Conservation (phyloP, 2,888 invertebrate species). For the Steinernema carpocapsae region DNA sequence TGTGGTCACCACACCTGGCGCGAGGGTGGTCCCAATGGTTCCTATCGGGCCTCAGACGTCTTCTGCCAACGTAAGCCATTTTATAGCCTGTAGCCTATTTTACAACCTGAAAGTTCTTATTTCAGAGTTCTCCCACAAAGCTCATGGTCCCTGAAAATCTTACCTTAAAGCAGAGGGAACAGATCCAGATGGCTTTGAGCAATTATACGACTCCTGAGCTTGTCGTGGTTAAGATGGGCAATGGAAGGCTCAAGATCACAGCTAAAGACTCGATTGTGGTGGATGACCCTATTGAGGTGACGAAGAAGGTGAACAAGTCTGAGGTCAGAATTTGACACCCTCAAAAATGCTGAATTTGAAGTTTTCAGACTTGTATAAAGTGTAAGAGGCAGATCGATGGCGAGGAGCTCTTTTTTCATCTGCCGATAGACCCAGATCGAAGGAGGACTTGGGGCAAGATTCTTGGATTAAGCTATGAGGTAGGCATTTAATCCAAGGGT, state of each 20-base stretch:
- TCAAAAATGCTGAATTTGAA: neutral
- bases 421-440: slow-evolving; percentile 56
- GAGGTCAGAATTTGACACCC: neutral
- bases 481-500: slow-evolving; percentile 20
- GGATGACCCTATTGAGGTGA: slow-evolving; percentile 1
- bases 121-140: slow-evolving; percentile 3
- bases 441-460: slow-evolving; percentile 56
- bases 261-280: slow-evolving; percentile 15
- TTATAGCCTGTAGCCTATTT: neutral
- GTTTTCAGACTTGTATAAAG: slow-evolving; percentile 44
- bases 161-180: slow-evolving; percentile 7
- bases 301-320: neutral
- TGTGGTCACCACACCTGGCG: neutral
- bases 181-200: slow-evolving; percentile 15
- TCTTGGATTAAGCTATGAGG: slow-evolving; percentile 56
- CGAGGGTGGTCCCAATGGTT: neutral
- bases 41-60: neutral
- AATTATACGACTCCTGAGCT: slow-evolving; percentile 18
- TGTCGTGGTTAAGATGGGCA: slow-evolving; percentile 13
- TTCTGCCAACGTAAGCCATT: neutral
- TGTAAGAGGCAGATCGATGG: slow-evolving; percentile 48
- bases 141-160: slow-evolving; percentile 21
- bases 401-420: slow-evolving; percentile 55
- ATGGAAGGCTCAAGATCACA: slow-evolving; percentile 11
- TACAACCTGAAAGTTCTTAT: neutral